Percentiles rank a stretch among this genome's conserved stretches.
Evolutionary conservation across 1,140 invertebrate genomes (phyloP).

Genomic region (Calliphora vicina): DNA sequence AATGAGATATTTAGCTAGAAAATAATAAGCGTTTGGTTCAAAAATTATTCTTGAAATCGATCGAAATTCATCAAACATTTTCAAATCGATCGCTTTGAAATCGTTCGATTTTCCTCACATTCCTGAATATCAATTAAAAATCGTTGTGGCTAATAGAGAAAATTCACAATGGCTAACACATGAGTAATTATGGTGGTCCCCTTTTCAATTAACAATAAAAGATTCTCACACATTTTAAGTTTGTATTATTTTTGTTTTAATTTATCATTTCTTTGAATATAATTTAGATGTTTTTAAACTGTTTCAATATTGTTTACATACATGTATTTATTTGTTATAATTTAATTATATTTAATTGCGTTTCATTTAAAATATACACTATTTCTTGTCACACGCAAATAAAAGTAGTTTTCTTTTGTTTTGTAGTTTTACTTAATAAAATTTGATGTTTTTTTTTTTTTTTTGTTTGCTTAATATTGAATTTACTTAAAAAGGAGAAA

Average conservation of each 20-base stretch:
- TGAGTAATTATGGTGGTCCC: too few species aligned
- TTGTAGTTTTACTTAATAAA: slow-evolving; percentile 7
- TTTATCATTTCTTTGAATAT: slow-evolving; percentile 1
- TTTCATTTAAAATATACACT: not conserved
- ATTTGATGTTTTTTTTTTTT: not conserved
- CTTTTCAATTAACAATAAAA: too few species aligned
- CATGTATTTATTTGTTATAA: not conserved
- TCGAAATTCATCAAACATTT: too few species aligned
- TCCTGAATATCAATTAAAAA: too few species aligned
- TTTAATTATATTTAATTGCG: not conserved
- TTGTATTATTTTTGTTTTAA: not conserved
- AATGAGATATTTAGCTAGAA: too few species aligned
- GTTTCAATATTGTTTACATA: slow-evolving; percentile 13
- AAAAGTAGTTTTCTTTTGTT: not conserved
- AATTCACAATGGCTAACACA: too few species aligned
- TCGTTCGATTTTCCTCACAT: too few species aligned
- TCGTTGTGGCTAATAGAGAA: too few species aligned
- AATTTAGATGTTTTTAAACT: not conserved
- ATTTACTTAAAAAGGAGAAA: not conserved
- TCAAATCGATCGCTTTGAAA: too few species aligned
- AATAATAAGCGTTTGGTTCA: too few species aligned
- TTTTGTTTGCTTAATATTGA: slow-evolving; percentile 3
- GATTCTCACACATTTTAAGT: too few species aligned
- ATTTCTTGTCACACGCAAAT: not conserved
- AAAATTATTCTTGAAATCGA: too few species aligned